Evolutionary conservation across 2,113 vertebrate genomes (phyloP), one percentile per base, ranked within the genome.

Genomic region (Polypterus bichir): DNA sequence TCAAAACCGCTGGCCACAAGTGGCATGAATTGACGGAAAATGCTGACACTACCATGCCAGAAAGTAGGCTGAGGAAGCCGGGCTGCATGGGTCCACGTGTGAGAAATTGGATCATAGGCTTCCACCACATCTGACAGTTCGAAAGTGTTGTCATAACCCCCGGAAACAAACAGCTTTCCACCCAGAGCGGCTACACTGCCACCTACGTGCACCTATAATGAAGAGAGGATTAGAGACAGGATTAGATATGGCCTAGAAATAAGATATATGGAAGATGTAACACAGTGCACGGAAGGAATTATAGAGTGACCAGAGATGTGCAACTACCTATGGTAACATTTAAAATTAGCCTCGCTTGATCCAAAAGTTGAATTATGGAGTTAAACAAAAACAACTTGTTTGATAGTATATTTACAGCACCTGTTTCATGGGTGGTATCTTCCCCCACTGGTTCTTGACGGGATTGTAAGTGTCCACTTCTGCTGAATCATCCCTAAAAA

Each of bases 21-120:
- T 0, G 95, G 95, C 96, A 99, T 96, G 83, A 99, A 99, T 85
- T 99, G 96, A 1, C 96, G 89, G 80, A 99, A 99, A 46, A 99
- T 99, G 83, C 94, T 97, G 80, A 98, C 96, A 0, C 92, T 97
- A 81, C 93, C 91, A 0, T 99, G 96, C 96, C 96, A 99, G 84
- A 99, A 99, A 62, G 90, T 97, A 48, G 93, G 91, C 76, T 97
- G 95, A 0, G 96, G 95, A 1, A 99, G 87, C 1, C 82, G 88
- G 0, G 93, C 95, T 4, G 88, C 86, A 0, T 81, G 55, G 0
- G 76, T 82, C 96, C 96, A 97, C 0, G 69, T 61, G 3, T 89
- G 81, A 0, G 83, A 70, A 67, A 80, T 76, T 0, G 94, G 92
- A 63, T 98, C 89, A 0, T 88, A 98, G 0, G 87, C 87, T 52